Percentiles rank a stretch among this genome's conserved stretches.
phyloP scores from a whole-genome alignment of 53 echinoderm and acorn worm species.

The Holothuria scabra region DNA sequence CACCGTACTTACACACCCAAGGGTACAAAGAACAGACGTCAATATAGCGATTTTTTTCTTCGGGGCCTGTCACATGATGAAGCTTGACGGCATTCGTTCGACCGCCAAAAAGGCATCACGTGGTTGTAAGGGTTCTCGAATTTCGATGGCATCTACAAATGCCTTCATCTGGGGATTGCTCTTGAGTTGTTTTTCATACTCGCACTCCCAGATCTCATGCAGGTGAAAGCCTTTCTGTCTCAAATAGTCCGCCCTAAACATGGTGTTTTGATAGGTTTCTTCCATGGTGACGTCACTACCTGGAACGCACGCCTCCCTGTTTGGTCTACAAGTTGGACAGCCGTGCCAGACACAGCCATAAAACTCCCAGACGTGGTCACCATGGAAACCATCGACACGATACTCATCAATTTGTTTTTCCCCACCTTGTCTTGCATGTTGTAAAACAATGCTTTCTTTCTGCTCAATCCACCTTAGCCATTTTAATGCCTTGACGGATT shows the following conservation, averaged over 20 bases:
- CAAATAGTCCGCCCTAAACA: no score
- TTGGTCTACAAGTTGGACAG: no score
- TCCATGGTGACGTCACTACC: no score
- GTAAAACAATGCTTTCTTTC: constrained; percentile 12
- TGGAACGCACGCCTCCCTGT: no score
- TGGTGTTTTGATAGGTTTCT: no score
- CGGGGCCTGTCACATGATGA: constrained; percentile 34
- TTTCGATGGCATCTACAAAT: constrained; percentile 20
- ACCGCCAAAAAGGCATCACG: constrained; percentile 48
- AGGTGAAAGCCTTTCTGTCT: no score
- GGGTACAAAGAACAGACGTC: no score
- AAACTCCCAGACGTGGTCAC: constrained; percentile 28
- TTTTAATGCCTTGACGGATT: constrained; percentile 44
- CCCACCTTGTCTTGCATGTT: constrained; percentile 37
- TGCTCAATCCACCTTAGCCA: constrained; percentile 45
- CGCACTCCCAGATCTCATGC: background rate
- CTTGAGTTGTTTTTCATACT: constrained; percentile 4
- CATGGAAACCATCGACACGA: constrained; percentile 49
- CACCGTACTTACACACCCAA: no score
- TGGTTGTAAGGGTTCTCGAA: constrained; percentile 27
- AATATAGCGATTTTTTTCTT: constrained; percentile 24
- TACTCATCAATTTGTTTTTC: constrained; percentile 18
- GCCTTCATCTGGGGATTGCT: constrained; percentile 24
- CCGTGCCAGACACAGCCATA: no score
- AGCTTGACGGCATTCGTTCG: no score